Conservation (phyloP, 2,113 vertebrate species). For the Myodes glareolus region DNA sequence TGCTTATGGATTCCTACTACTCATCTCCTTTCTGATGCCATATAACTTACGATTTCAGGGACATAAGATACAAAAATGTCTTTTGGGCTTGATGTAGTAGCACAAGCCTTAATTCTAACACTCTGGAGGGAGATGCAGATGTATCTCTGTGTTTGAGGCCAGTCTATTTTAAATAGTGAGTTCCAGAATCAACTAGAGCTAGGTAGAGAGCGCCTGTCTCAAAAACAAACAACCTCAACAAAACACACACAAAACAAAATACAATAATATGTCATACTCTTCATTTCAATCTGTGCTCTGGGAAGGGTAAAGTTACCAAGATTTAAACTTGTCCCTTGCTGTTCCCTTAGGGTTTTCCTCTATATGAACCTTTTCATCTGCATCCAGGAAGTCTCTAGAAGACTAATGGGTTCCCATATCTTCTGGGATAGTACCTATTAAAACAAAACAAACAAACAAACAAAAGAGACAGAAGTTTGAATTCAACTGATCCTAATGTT, state of each 20-base stretch:
- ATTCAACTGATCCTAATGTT: constrained; percentile 76
- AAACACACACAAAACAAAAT: background rate
- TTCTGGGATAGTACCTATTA: constrained; percentile 19
- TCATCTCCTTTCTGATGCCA: background rate
- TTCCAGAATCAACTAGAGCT: background rate
- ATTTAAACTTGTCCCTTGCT: background rate
- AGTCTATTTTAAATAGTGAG: background rate
- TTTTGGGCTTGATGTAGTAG: background rate
- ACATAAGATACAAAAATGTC: constrained; percentile 1
- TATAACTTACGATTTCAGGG: background rate
- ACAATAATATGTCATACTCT: background rate
- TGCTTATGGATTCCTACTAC: background rate
- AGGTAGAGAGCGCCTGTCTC: background rate
- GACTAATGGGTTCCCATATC: constrained; percentile 50
- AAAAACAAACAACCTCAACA: background rate
- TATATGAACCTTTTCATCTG: constrained; percentile 49
- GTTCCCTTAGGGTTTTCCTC: constrained; percentile 33
- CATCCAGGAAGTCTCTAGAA: constrained; percentile 49
- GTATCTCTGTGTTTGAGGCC: background rate
- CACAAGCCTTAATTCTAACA: background rate
- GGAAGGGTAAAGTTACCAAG: background rate
- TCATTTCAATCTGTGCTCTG: background rate
- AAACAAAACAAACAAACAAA: constrained; percentile 50
- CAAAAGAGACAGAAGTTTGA: constrained; percentile 74
- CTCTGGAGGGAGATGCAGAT: background rate